phyloP scores from a whole-genome alignment of 2,113 vertebrate species.

The Elephas maximus region DNA sequence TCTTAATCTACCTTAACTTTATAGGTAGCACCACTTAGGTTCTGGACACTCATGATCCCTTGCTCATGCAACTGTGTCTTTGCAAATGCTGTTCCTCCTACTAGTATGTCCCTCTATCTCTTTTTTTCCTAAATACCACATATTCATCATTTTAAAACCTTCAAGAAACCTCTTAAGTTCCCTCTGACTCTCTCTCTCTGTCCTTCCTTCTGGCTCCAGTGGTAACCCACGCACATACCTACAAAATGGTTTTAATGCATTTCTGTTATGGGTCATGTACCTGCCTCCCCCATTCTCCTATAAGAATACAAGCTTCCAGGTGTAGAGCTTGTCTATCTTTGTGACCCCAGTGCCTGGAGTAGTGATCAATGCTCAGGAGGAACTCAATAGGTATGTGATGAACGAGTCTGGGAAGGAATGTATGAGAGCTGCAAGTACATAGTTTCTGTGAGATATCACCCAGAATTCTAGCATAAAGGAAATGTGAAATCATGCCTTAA shows the following conservation, averaged over 20 bases:
- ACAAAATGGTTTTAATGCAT: background rate
- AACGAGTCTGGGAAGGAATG: background rate
- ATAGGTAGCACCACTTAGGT: background rate
- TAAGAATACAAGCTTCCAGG: background rate
- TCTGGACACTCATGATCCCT: too few relatives aligned
- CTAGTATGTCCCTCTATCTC: too few relatives aligned
- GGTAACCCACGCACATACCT: background rate
- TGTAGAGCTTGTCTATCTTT: background rate
- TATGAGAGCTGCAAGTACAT: background rate
- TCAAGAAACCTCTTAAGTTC: background rate
- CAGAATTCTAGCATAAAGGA: background rate
- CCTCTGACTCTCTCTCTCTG: background rate
- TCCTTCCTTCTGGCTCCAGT: background rate
- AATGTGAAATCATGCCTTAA: background rate
- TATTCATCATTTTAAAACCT: background rate
- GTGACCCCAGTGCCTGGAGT: background rate
- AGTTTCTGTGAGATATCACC: background rate
- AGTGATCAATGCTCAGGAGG: background rate
- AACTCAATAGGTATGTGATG: background rate
- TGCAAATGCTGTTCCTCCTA: background rate
- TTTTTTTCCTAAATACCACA: background rate
- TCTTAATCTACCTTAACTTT: background rate
- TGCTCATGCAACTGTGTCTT: background rate
- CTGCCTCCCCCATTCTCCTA: background rate
- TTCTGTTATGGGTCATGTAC: background rate